Evolutionary conservation across 2,797 vertebrate genomes (phyloP), one percentile per base, ranked within the genome.

Genomic region (Buceros bicornis): DNA sequence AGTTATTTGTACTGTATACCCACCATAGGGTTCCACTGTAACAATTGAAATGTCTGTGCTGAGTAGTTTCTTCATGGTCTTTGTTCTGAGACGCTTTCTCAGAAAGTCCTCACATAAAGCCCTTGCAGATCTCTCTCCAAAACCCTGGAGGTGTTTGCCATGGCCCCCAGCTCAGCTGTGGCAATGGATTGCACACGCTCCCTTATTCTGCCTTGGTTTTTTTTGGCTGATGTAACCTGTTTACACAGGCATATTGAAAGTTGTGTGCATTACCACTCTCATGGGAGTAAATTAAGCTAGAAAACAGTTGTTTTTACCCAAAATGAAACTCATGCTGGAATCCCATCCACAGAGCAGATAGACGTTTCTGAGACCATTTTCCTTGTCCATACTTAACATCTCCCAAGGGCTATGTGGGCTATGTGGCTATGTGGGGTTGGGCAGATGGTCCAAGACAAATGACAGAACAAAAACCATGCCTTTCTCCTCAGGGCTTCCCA

Each of bases 1-100:
- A 78, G 3, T 31, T 54, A 6, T 20, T 61, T 11, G 1, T 50
- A 26, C 16, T 33, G 6, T 10, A n/a, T 11, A 1, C 1, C 4
- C 9, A 25, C 5, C 19, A 16, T 1, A 29, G 8, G 12, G 25
- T 40, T 78, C 35, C 11, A n/a, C 5, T 4, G 2, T 15, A 65
- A 31, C 11, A 12, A 4, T 12, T 73, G 14, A 20, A 43, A 5
- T 21, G 19, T 21, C 22, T 69, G 8, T 31, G 15, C 13, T 56
- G 26, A 61, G 31, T 24, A 54, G 4, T 66, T 91, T 69, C 20
- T 20, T 35, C 4, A 0, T 45, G 4, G 4, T n/a, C 11, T 65
- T 76, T 43, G 7, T 22, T 71, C 35, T 85, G 31, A 64, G 28
- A 45, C 28, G 33, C 8, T 47, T 47, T 26, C 24, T 48, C 48